Evolutionary conservation across 1,140 invertebrate genomes (phyloP).

Genomic region (Neoseiulus cucumeris): DNA sequence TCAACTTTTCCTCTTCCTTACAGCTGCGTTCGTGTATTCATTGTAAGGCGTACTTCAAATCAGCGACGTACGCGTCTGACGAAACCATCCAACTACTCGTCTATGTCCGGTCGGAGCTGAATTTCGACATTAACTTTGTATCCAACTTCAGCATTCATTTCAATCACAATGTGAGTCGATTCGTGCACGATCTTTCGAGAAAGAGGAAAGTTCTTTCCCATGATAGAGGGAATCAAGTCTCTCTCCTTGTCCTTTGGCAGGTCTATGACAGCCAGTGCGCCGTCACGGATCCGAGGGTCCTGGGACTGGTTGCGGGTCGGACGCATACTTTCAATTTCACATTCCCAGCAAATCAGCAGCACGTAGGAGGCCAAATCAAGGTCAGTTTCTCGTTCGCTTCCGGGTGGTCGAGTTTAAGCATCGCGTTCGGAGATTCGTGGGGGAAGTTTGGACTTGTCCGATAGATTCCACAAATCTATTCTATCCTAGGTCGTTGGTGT

Average conservation of each 20-base stretch:
- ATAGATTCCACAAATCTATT: no score
- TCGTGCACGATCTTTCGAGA: no score
- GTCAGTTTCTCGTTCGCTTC: no score
- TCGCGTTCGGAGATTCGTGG: no score
- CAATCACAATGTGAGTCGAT: conserved; percentile 1
- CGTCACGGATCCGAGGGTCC: background rate
- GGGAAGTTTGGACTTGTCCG: no score
- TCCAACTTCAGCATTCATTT: background rate
- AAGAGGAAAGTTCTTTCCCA: no score
- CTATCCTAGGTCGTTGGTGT: background rate
- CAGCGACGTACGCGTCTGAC: background rate
- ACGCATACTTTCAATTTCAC: conserved; percentile 1
- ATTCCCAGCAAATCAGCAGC: background rate
- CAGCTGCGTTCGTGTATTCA: background rate
- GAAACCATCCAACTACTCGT: background rate
- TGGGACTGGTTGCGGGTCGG: background rate
- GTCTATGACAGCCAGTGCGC: background rate
- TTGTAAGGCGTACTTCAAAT: conserved; percentile 5
- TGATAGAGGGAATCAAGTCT: no score
- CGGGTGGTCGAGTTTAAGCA: no score
- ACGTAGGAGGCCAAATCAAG: background rate
- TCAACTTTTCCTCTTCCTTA: no score
- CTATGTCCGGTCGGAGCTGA: background rate
- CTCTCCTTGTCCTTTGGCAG: background rate
- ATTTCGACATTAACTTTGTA: background rate